Evolutionary conservation across 2,888 invertebrate genomes (phyloP).

Genomic region (Mylabris sibirica): DNA sequence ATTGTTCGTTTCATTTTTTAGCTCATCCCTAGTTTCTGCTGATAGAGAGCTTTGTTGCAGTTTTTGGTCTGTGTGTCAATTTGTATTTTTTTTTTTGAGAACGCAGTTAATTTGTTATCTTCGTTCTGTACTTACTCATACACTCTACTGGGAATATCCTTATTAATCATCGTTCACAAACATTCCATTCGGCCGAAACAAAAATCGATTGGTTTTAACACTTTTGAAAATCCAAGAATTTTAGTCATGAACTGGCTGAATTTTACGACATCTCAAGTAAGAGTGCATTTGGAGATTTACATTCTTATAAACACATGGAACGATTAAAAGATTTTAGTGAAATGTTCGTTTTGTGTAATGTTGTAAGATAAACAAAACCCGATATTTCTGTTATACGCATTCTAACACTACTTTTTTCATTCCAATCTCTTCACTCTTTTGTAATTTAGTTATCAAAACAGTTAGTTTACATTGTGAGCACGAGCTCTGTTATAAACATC

Average conservation of each 20-base stretch:
- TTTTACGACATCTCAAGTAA: not conserved
- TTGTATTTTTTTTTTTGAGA: no score
- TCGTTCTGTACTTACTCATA: not conserved
- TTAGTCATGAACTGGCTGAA: not conserved
- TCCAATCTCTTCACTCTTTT: not conserved
- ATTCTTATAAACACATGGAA: not conserved
- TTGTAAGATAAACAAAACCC: not conserved
- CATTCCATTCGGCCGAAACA: not conserved
- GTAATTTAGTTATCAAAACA: constrained; percentile 6
- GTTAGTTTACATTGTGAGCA: constrained; percentile 6
- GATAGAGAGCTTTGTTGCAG: no score
- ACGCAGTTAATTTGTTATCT: not conserved
- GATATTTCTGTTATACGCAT: constrained; percentile 2
- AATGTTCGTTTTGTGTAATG: not conserved
- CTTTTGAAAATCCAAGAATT: not conserved
- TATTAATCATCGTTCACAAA: not conserved
- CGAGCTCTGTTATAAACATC: not conserved
- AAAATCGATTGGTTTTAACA: not conserved
- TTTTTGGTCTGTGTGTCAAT: no score
- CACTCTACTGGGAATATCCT: not conserved
- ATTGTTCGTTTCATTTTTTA: no score
- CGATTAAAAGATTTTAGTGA: not conserved
- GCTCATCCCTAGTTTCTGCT: no score
- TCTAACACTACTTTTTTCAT: not conserved
- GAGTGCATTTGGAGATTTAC: not conserved